These are phyloP conservation scores for Podocnemis expansa DNA, from an alignment of 2,113 vertebrate genomes.

Conservation along the genomic window DNA sequence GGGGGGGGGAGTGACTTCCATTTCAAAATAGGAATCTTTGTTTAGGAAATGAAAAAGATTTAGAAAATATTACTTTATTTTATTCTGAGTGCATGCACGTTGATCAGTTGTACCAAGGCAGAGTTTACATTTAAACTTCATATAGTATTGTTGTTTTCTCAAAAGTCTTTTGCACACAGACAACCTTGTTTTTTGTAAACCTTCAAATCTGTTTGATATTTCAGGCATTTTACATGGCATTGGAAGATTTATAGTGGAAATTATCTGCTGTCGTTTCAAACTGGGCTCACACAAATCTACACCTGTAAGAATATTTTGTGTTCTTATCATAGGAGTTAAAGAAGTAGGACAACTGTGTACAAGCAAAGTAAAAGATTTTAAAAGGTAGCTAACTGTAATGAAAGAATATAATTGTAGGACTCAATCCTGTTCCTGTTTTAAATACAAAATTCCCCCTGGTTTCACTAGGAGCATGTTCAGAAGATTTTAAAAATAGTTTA, in stretches of 20 bases:
- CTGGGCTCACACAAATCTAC: constrained; percentile 83
- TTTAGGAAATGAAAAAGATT: neutral
- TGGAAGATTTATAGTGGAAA: constrained; percentile 90
- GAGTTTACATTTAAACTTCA: accelerated
- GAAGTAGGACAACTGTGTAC: neutral
- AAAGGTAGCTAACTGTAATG: neutral
- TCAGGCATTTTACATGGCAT: constrained; percentile 93
- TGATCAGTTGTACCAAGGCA: neutral
- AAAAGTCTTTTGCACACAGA: constrained; percentile 7
- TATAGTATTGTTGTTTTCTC: constrained; percentile 2
- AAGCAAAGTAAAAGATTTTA: neutral
- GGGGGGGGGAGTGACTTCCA: neutral
- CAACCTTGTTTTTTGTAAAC: neutral
- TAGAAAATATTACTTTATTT: neutral
- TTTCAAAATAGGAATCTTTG: neutral
- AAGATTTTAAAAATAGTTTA: constrained; percentile 14
- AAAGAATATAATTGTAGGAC: neutral
- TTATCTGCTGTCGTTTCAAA: constrained; percentile 93
- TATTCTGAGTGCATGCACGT: neutral
- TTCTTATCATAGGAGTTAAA: neutral
- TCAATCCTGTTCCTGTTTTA: neutral
- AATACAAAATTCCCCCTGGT: neutral
- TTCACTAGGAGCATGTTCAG: neutral
- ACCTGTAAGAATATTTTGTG: constrained; percentile 82
- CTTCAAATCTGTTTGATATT: constrained; percentile 27